These are phyloP conservation scores for Microctenopoma lineatum DNA, from an alignment of 2,797 vertebrate genomes.

Conservation along the genomic window DNA sequence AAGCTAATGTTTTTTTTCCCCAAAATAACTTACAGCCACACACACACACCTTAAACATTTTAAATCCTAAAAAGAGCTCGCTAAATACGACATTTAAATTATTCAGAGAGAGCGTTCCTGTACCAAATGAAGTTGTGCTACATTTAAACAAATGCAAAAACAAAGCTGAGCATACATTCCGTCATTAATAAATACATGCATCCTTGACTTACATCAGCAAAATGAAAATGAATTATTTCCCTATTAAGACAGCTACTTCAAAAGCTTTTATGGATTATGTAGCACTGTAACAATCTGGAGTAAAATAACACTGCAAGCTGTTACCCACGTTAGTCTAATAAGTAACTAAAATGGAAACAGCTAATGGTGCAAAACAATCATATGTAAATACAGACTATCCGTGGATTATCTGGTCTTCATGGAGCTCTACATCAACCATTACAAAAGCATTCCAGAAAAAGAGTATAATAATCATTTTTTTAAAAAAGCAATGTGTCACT, in stretches of 20 bases:
- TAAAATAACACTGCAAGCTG: slow-evolving; percentile 61
- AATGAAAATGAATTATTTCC: slow-evolving; percentile 53
- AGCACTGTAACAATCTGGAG: slow-evolving; percentile 39
- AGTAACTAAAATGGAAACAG: slow-evolving; percentile 54
- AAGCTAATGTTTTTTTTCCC: slow-evolving; percentile 35
- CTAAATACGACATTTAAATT: slow-evolving; percentile 46
- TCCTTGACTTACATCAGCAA: slow-evolving; percentile 63
- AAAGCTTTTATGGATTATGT: slow-evolving; percentile 39
- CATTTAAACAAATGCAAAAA: slow-evolving; percentile 41
- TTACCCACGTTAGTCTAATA: slow-evolving; percentile 47
- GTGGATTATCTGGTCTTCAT: slow-evolving; percentile 24
- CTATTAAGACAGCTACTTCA: slow-evolving; percentile 41
- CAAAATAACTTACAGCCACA: slow-evolving; percentile 47
- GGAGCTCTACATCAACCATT: slow-evolving; percentile 42
- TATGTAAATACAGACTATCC: slow-evolving; percentile 49
- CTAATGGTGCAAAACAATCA: slow-evolving; percentile 65
- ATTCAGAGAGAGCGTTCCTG: slow-evolving; percentile 45
- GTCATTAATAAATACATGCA: slow-evolving; percentile 84
- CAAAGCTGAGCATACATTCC: slow-evolving; percentile 67
- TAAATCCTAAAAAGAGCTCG: slow-evolving; percentile 48
- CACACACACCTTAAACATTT: slow-evolving; percentile 47
- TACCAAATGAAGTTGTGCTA: slow-evolving; percentile 57
- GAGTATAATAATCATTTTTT: slow-evolving; percentile 25
- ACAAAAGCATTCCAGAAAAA: slow-evolving; percentile 57
- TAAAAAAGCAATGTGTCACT: slow-evolving; percentile 40